Conservation (phyloP, 2,888 invertebrate species). For the Cantharis flavilabris region DNA sequence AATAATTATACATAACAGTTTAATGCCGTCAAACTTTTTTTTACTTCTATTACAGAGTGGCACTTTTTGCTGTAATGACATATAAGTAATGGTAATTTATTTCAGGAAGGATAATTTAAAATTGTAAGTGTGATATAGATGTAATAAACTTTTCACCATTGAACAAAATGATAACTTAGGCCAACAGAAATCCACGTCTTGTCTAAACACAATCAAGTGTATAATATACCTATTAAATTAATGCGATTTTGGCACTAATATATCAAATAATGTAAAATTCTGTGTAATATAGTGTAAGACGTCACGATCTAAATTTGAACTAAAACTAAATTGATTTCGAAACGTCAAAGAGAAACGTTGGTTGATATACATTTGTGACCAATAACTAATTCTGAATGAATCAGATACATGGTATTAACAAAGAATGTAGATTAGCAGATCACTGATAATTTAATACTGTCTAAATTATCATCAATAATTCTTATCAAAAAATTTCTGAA, state of each 20-base stretch:
- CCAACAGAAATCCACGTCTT: neutral
- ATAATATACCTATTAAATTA: neutral
- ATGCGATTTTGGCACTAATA: neutral
- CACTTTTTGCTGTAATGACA: too few relatives aligned
- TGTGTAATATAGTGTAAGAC: neutral
- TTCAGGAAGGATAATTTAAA: too few relatives aligned
- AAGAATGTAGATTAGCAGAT: neutral
- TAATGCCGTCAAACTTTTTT: neutral
- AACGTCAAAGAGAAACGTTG: neutral
- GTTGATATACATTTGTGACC: too few relatives aligned
- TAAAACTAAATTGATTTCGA: neutral
- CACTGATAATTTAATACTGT: neutral
- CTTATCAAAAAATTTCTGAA: neutral
- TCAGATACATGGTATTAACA: too few relatives aligned
- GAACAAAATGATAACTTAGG: neutral
- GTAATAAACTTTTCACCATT: neutral
- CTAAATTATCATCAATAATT: neutral
- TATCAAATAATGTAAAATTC: neutral
- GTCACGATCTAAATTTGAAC: neutral
- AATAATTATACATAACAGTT: neutral
- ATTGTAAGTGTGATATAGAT: too few relatives aligned
- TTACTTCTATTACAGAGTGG: neutral
- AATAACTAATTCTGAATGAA: too few relatives aligned
- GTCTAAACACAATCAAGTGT: neutral
- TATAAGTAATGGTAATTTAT: too few relatives aligned